Percentiles rank a stretch among this genome's conserved stretches.
phyloP scores from a whole-genome alignment of 2,113 vertebrate genomes.

The Nansenia antarctica region DNA sequence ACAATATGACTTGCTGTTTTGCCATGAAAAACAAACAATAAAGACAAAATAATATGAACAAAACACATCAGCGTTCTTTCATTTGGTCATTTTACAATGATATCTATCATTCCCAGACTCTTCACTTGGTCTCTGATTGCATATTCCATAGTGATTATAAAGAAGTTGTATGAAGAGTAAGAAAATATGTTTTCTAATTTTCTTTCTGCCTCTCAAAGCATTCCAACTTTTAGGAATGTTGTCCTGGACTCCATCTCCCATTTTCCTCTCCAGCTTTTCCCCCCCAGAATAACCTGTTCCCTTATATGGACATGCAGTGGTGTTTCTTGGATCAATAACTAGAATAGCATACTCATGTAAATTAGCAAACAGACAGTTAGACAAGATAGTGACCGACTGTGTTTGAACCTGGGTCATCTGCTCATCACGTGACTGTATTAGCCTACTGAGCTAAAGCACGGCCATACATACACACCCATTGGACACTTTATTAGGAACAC shows the following conservation, averaged over 20 bases:
- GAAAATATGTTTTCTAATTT: neutral
- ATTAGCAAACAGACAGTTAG: neutral
- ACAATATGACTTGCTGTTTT: constrained; percentile 14
- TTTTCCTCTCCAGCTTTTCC: neutral
- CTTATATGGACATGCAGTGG: neutral
- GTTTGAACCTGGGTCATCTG: too few relatives aligned
- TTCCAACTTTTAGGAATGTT: neutral
- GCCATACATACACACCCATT: too few relatives aligned
- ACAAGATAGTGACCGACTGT: too few relatives aligned
- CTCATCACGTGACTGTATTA: too few relatives aligned
- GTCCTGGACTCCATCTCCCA: neutral
- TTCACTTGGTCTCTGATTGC: neutral
- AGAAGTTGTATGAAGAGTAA: neutral
- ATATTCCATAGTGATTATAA: neutral
- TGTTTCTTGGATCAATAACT: constrained; percentile 2
- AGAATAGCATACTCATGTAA: neutral
- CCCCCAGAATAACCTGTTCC: neutral
- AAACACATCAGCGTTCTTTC: neutral
- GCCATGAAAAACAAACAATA: constrained; percentile 47
- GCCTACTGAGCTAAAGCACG: too few relatives aligned
- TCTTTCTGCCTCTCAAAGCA: neutral
- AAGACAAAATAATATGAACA: constrained; percentile 46
- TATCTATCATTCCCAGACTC: neutral
- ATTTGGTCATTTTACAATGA: neutral
- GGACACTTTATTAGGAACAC: too few relatives aligned